Evolutionary conservation across 2,113 vertebrate species (phyloP), one percentile per base, ranked within the genome.

Genomic region (Plecturocebus donacophilus): DNA sequence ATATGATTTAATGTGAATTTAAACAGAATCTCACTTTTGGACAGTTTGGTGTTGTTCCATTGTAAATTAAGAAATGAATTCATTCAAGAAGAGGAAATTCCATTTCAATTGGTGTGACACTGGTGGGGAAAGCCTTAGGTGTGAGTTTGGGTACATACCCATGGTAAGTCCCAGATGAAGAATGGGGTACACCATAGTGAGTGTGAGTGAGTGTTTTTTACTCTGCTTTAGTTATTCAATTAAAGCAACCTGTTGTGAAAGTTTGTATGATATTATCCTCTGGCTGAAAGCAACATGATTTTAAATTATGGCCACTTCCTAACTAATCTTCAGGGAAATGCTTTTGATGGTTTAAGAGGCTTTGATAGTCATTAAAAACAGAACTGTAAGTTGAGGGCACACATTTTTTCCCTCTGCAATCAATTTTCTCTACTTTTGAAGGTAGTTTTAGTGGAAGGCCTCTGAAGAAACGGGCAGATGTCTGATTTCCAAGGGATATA

Each of bases 211-310:
- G 6, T 77, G n/a, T n/a, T 95, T 87, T 86, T 90, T 21, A 71
- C 70, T 84, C 20, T 70, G 25, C 54, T 91, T 54, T 87, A 90
- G 11, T 58, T 94, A 66, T 75, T 86, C 40, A 87, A 27, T 89
- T 71, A 96, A 91, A 97, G 61, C 45, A 92, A 93, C 38, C 83
- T 94, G 42, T 90, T 83, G 32, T 92, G 42, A 90, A 94, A 94
- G 61, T 80, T 64, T 92, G 49, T 85, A 52, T 38, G 9, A 49
- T 68, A 16, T 8, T 94, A 49, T n/a, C 23, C 70, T 94, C 32
- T 92, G 92, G 73, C 88, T 92, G 56, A 81, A 97, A 96, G 45
- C 40, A 96, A 95, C 96, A 81, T 79, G 30, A 93, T 77, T 90
- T 61, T 95, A 94, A 96, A 91, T 94, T 49, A 93, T 49, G 68